A percentile compares a stretch with the other conserved stretches of the same genome.
phyloP scores from a whole-genome alignment of 2,113 vertebrate genomes.

The Ciconia maguari region DNA sequence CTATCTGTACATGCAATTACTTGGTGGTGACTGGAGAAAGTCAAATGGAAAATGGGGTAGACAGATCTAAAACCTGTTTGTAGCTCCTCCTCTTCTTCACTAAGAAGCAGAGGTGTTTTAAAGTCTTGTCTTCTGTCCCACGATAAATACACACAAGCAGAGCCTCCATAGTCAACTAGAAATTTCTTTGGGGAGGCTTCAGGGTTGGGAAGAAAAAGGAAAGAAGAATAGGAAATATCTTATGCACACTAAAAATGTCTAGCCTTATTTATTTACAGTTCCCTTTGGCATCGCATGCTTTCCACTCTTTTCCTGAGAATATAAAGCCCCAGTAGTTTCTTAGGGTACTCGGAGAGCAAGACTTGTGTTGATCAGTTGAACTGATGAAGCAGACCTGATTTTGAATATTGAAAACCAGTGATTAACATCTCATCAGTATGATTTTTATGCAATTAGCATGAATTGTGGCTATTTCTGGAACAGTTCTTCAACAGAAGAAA shows the following conservation, averaged over 20 bases:
- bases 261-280: neutral
- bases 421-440: neutral
- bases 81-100: neutral
- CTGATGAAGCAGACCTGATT: neutral
- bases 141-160: accelerated
- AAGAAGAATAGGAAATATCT: neutral
- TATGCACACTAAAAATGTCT: neutral
- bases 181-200: neutral
- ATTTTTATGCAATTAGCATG: neutral
- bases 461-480: constrained; percentile 5
- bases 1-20: neutral
- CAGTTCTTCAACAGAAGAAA: neutral
- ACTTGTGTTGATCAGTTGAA: neutral
- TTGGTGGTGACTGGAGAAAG: neutral
- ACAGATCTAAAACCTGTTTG: neutral
- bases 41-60: neutral
- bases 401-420: neutral
- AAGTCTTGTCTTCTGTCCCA: neutral
- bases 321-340: neutral
- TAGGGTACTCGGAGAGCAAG: neutral
- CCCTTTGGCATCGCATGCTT: neutral
- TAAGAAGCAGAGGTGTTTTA: neutral
- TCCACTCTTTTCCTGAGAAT: neutral
- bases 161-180: neutral
- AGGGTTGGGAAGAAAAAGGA: neutral